Conservation (phyloP, 2,113 vertebrate species). For the Corythornis cristatus region DNA sequence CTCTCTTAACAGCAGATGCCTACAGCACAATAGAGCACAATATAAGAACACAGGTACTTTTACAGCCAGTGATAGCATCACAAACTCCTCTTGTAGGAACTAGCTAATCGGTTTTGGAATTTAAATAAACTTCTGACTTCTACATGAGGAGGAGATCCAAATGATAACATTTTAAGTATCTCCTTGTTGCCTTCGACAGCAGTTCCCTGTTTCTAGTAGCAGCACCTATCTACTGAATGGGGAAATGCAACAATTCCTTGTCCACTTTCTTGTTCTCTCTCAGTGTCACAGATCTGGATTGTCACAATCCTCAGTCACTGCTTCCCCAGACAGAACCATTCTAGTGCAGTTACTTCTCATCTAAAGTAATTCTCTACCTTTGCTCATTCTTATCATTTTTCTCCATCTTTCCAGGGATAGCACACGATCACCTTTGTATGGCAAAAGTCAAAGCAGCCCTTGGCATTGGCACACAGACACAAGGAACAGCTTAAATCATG, state of each 20-base stretch:
- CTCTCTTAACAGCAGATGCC: conserved; percentile 1
- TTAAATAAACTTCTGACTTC: not conserved
- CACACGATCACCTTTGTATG: not conserved
- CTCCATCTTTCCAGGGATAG: not conserved
- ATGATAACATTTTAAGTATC: not conserved
- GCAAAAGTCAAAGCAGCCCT: not conserved
- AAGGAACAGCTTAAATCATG: not conserved
- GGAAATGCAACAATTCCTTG: not conserved
- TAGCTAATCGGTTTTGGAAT: not conserved
- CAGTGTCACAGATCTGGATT: not conserved
- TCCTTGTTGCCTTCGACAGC: not conserved
- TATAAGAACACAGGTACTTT: not conserved
- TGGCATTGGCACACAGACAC: not conserved
- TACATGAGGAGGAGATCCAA: not conserved
- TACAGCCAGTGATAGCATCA: not conserved
- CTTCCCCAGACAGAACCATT: not conserved
- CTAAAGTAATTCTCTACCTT: not conserved
- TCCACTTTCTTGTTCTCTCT: not conserved
- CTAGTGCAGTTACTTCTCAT: not conserved
- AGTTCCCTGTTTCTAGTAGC: not conserved
- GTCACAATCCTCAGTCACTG: not conserved
- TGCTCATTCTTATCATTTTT: not conserved
- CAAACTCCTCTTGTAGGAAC: not conserved
- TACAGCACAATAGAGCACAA: not conserved
- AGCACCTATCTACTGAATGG: not conserved